Evolutionary conservation across 2,797 vertebrate species (phyloP).

Genomic region (Platyrinchus mystaceus): DNA sequence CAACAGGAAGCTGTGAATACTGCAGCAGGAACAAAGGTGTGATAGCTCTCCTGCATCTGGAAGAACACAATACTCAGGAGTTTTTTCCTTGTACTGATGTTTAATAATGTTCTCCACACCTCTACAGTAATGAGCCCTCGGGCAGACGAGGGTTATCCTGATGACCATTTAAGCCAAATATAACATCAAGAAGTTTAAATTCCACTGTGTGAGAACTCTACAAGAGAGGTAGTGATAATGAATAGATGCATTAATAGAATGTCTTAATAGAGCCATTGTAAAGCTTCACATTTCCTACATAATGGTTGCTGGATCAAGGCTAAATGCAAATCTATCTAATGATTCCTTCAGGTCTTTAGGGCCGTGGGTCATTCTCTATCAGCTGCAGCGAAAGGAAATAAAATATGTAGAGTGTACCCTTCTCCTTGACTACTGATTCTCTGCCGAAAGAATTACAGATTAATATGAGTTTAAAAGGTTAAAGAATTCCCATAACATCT

Average conservation of each 20-base stretch:
- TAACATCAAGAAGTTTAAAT: neutral
- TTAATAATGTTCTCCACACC: neutral
- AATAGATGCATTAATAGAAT: slow-evolving; percentile 3
- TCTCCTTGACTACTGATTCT: neutral
- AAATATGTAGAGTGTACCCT: neutral
- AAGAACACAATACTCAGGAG: neutral
- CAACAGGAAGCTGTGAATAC: neutral
- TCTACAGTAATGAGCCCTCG: neutral
- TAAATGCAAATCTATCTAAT: neutral
- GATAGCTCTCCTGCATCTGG: neutral
- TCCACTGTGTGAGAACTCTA: neutral
- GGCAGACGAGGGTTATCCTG: neutral
- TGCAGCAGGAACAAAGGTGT: neutral
- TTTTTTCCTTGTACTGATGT: neutral
- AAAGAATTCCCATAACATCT: neutral
- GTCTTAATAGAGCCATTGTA: neutral
- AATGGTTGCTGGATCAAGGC: neutral
- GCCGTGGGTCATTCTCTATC: neutral
- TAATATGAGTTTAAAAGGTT: neutral
- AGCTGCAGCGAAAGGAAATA: neutral
- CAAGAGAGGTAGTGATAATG: neutral
- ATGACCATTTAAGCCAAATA: neutral
- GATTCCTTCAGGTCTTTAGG: neutral
- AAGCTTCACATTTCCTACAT: neutral
- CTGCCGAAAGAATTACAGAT: neutral